phyloP scores from a whole-genome alignment of 2,797 vertebrate genomes.

The Characodon lateralis region DNA sequence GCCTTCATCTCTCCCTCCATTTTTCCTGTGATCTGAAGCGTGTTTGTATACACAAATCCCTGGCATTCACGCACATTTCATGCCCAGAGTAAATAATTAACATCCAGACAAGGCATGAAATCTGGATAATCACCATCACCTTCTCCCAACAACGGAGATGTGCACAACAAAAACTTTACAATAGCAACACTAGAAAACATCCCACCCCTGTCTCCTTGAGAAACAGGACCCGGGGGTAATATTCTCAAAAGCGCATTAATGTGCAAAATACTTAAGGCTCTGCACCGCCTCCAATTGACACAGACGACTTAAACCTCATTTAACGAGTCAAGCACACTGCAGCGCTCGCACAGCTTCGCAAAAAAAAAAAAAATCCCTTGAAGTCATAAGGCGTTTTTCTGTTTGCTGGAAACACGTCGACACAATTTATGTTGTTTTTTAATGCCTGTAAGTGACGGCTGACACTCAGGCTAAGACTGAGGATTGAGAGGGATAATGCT shows the following conservation, averaged over 20 bases:
- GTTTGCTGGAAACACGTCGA: slow-evolving; percentile 42
- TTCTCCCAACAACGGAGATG: slow-evolving; percentile 70
- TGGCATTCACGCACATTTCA: slow-evolving; percentile 82
- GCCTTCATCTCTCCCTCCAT: slow-evolving; percentile 45
- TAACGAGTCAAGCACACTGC: slow-evolving; percentile 80
- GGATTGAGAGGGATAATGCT: slow-evolving; percentile 63
- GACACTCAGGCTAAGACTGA: slow-evolving; percentile 56
- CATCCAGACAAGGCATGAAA: slow-evolving; percentile 84
- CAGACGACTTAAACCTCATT: slow-evolving; percentile 84
- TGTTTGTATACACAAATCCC: slow-evolving; percentile 84
- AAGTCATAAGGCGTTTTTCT: slow-evolving; percentile 69
- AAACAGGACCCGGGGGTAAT: slow-evolving; percentile 80
- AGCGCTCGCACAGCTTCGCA: slow-evolving; percentile 66
- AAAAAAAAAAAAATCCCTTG: slow-evolving; percentile 60
- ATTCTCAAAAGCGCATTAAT: slow-evolving; percentile 85
- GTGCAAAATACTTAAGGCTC: slow-evolving; percentile 86
- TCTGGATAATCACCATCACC: slow-evolving; percentile 82
- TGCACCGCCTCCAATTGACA: slow-evolving; percentile 84
- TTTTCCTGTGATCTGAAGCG: slow-evolving; percentile 75
- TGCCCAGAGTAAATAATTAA: slow-evolving; percentile 85
- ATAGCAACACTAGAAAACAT: slow-evolving; percentile 71
- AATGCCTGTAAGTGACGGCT: slow-evolving; percentile 60
- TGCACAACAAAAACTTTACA: slow-evolving; percentile 72
- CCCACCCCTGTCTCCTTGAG: slow-evolving; percentile 59
- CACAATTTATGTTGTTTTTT: slow-evolving; percentile 15